Base-by-base conservation (phyloP, 2,113 vertebrate genomes). In the Thunnus thynnus region DNA sequence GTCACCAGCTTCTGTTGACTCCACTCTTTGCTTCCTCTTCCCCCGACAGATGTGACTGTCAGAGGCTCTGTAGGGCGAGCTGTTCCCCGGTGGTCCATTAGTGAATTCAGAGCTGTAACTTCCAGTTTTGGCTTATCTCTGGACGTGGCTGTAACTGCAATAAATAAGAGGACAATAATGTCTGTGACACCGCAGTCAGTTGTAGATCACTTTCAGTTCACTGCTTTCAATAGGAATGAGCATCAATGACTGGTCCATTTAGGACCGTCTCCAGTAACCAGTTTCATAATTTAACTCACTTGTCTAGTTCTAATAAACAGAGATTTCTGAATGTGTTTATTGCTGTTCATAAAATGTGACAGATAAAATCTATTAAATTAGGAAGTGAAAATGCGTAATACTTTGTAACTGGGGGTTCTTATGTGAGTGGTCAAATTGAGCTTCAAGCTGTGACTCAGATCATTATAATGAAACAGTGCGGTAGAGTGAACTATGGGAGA, bases 1-100 rank as follows among this genome's bases (percentile, higher is more conserved):
- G 90, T 86, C 86, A 72, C 89, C 82, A 73, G 86, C 89, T 90
- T 81, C 88, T 94, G 87, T 93, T 86, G 87, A 85, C 89, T 92
- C 92, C 89, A 88, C 89, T 90, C 87, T 83, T 77, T 81, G 76
- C 85, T 86, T 90, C 82, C 82, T 85, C 56, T 83, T 69, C 72
- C 73, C 41, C 66, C 62, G 76, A 84, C 92, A 94, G 88, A 94
- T 94, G 91, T 89, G 86, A 90, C 86, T 85, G 83, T 89, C 63
- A 67, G 82, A 86, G 60, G 66, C 77, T 84, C 58, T 82, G 56
- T 74, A 73, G 85, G 78, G 74, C 67, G 73, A 80, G 72, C 70
- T 60, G 52, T 69, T 89, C 73, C 83, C 79, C 60, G 75, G 86
- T 84, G 89, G 86, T 88, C 88, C 78, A 82, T 92, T 89, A 91